Base-by-base conservation (phyloP, 2,888 invertebrate species). In the Sesia apiformis region DNA sequence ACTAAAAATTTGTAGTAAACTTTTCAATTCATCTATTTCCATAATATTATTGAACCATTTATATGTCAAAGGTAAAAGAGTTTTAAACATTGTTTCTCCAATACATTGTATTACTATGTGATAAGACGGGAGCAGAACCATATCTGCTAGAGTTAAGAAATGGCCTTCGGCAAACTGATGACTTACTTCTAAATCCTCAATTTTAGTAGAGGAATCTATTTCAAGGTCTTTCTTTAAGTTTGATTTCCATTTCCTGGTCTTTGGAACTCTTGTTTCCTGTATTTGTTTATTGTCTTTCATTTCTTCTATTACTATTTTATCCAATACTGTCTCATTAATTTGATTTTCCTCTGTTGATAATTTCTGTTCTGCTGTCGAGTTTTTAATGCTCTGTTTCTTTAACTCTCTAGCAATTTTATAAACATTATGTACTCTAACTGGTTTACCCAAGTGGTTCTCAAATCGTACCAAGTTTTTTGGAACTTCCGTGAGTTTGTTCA, bases 151-250 rank as follows among this genome's bases (percentile, higher is more conserved):
- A 0, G 96, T 96, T 68, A 97, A 91, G 60, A 91, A 92, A 2
- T 94, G 93, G 1, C 97, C 97, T 83, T 98, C 97, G 3, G 95
- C 94, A 86, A 93, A 98, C 53, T 91, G 85, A 74, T 97, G 97
- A 43, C 88, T 90, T 4, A 93, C 77, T 60, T 90, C 76, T 7
- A 92, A 74, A 57, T 91, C 81, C 62, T 88, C 78, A 52, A 90
- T 81, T 56, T 90, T 90, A 1, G 78, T 74, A n/a, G 79, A 78
- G 56, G 81, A 84, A 57, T 88, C 79, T n/a, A 89, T 79, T 53
- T 76, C 63, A 43, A 68, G 64, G 67, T 73, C 78, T 75, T 74
- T 89, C 68, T 63, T 86, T 66, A 65, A 72, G 64, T 69, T 83
- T 65, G 81, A 90, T 72, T 75, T 90, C 87, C 69, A 91, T 76